Evolutionary conservation across 2,888 invertebrate species (phyloP).

Genomic region (Leucophenga maculata): DNA sequence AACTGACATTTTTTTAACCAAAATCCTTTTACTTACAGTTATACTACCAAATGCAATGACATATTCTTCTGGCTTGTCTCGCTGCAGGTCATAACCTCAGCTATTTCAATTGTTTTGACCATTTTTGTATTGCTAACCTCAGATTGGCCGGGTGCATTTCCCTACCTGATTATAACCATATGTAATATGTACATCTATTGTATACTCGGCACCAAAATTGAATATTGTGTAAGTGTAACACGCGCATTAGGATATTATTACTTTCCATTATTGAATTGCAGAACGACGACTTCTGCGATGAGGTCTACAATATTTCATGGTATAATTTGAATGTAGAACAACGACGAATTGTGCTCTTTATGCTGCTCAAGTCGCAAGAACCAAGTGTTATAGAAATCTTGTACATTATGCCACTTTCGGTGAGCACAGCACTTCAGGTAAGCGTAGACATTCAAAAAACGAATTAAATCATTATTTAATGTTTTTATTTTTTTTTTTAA

Average conservation of each 20-base stretch:
- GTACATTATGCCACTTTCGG: slow-evolving; percentile 47
- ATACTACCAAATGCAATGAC: slow-evolving; percentile 43
- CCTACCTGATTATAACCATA: slow-evolving; percentile 43
- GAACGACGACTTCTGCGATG: slow-evolving; percentile 44
- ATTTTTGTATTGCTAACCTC: slow-evolving; percentile 46
- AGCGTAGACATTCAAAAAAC: neutral
- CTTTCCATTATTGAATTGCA: slow-evolving; percentile 7
- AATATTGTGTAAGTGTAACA: slow-evolving; percentile 44
- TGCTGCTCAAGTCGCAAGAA: slow-evolving; percentile 45
- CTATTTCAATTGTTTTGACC: slow-evolving; percentile 47
- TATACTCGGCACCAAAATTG: slow-evolving; percentile 52
- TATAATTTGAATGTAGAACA: slow-evolving; percentile 40
- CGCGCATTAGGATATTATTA: no score
- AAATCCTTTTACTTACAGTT: slow-evolving; percentile 31
- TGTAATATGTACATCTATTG: slow-evolving; percentile 53
- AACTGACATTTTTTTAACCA: slow-evolving; percentile 32
- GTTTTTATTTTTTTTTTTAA: no score
- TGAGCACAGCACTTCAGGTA: slow-evolving; percentile 48
- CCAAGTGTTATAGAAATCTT: slow-evolving; percentile 37
- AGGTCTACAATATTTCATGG: slow-evolving; percentile 51
- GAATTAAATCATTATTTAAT: no score
- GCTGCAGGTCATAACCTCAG: slow-evolving; percentile 42
- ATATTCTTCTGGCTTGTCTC: slow-evolving; percentile 45
- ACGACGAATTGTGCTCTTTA: slow-evolving; percentile 42
- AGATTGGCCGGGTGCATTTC: slow-evolving; percentile 51